phyloP scores from a whole-genome alignment of 23 tunicate species.

The Corella eumyota region DNA sequence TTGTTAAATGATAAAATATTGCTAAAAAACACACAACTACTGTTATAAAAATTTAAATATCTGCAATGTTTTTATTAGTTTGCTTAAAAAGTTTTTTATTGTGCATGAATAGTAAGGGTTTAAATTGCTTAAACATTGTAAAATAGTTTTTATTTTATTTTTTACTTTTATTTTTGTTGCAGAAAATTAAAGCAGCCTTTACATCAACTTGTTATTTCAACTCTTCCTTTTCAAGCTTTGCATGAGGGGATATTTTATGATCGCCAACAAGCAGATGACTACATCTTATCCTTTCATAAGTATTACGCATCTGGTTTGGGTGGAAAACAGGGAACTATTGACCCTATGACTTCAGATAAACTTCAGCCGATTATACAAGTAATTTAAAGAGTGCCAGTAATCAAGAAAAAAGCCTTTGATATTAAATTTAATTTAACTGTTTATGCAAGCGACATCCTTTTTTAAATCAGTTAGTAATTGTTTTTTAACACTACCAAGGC shows the following conservation, averaged over 20 bases:
- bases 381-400: no score
- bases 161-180: no score
- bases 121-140: neutral
- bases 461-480: neutral
- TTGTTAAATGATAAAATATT: no score
- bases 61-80: no score
- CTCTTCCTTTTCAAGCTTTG: slow-evolving; percentile 48
- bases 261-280: slow-evolving; percentile 40
- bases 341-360: slow-evolving; percentile 30
- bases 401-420: no score
- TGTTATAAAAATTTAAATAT: no score
- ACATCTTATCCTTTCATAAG: slow-evolving; percentile 33
- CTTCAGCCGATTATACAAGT: slow-evolving; percentile 16
- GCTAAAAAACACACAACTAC: no score
- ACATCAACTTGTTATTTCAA: slow-evolving; percentile 17
- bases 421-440: no score
- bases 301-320: slow-evolving; percentile 6
- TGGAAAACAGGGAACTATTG: neutral
- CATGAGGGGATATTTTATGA: slow-evolving; percentile 67
- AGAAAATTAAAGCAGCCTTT: no score
- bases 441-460: no score
- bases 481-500: slow-evolving; percentile 4
- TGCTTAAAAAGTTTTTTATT: neutral
- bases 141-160: neutral
- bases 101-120: neutral